phyloP scores from a whole-genome alignment of 2,797 vertebrate genomes.

The Leucoraja ocellata region DNA sequence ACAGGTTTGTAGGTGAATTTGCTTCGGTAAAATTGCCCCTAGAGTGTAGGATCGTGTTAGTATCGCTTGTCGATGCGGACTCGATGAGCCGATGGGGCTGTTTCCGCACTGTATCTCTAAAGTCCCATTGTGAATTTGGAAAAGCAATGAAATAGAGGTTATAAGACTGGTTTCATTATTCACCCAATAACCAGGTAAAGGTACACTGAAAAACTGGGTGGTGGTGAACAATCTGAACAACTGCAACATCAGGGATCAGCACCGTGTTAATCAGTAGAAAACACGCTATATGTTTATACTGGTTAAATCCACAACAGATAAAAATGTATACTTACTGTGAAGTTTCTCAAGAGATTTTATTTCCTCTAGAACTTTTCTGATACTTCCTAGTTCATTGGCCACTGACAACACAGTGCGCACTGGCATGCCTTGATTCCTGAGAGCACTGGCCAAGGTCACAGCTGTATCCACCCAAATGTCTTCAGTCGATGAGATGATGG shows the following conservation, averaged over 20 bases:
- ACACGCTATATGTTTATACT: neutral
- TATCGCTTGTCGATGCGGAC: no score
- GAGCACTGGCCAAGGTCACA: slow-evolving; percentile 62
- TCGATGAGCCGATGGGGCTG: no score
- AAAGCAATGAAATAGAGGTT: no score
- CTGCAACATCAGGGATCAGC: neutral
- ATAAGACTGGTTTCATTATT: neutral
- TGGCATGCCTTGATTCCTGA: slow-evolving; percentile 66
- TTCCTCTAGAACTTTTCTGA: slow-evolving; percentile 60
- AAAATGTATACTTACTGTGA: slow-evolving; percentile 57
- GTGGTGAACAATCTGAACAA: neutral
- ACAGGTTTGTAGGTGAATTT: no score
- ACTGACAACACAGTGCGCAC: slow-evolving; percentile 63
- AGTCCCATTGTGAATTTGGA: no score
- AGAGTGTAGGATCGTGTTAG: no score
- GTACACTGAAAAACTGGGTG: neutral
- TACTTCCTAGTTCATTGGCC: slow-evolving; percentile 59
- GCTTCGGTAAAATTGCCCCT: no score
- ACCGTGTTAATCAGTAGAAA: neutral
- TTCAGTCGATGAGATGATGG: slow-evolving; percentile 71
- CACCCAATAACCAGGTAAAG: neutral
- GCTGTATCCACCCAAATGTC: slow-evolving; percentile 78
- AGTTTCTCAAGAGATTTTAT: slow-evolving; percentile 62
- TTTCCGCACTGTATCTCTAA: no score
- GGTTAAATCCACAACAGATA: neutral